phyloP scores from a whole-genome alignment of 2,888 invertebrate species.

The Argynnis bischoffii region DNA sequence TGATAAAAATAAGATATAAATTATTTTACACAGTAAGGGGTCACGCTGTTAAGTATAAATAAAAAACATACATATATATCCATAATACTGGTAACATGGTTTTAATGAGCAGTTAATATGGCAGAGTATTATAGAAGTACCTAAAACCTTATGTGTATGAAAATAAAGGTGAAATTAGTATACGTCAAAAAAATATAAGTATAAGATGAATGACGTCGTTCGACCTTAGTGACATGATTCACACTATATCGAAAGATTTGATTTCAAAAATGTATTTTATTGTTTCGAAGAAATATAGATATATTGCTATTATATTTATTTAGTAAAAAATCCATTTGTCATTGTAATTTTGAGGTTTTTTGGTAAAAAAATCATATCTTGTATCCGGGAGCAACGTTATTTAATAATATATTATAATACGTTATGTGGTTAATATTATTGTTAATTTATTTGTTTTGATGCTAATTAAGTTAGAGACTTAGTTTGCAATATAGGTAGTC shows the following conservation, averaged over 20 bases:
- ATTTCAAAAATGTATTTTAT: conserved; percentile 15
- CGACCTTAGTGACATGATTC: conserved; percentile 22
- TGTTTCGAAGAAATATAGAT: conserved; percentile 12
- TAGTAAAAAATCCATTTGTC: neutral
- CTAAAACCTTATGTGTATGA: neutral
- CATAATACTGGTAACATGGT: conserved; percentile 14
- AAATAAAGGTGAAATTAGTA: conserved; percentile 8
- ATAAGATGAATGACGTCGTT: conserved; percentile 19
- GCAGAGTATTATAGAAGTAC: neutral
- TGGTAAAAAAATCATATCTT: neutral
- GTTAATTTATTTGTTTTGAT: too few relatives aligned
- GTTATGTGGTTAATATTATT: neutral
- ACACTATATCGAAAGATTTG: conserved; percentile 23
- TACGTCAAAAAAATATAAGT: neutral
- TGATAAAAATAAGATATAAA: conserved; percentile 11
- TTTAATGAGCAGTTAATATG: conserved; percentile 21
- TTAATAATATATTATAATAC: neutral
- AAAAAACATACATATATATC: conserved; percentile 5
- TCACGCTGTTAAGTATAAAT: conserved; percentile 7
- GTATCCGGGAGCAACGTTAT: conserved; percentile 11
- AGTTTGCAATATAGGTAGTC: neutral
- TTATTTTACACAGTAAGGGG: conserved; percentile 11
- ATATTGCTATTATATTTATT: conserved; percentile 1
- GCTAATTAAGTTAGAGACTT: neutral
- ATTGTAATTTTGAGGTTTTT: conserved; percentile 8